phyloP scores from a whole-genome alignment of 1,140 invertebrate species.

The Antheraea pernyi region DNA sequence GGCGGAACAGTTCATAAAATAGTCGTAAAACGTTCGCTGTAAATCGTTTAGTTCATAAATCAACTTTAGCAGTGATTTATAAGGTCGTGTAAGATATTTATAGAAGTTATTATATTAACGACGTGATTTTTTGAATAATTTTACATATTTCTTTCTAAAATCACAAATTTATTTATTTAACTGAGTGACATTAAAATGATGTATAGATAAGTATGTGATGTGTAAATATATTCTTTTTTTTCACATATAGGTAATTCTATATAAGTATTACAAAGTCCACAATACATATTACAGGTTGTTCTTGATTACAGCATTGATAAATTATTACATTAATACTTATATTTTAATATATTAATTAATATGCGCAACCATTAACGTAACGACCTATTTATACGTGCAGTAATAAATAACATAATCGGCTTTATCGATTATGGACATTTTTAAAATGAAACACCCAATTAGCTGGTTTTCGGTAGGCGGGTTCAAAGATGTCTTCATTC shows the following conservation, averaged over 20 bases:
- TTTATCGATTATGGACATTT: constrained; percentile 34
- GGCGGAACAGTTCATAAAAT: constrained; percentile 60
- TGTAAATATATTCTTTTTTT: no score
- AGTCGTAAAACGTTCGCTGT: constrained; percentile 51
- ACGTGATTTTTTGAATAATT: neutral
- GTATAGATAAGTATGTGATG: no score
- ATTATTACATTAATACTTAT: no score
- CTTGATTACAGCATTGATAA: no score
- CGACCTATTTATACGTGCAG: constrained; percentile 31
- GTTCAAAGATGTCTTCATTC: constrained; percentile 60
- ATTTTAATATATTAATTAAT: constrained; percentile 22
- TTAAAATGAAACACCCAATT: constrained; percentile 47
- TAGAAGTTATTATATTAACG: constrained; percentile 2
- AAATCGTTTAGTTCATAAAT: constrained; percentile 37
- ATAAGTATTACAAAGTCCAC: no score
- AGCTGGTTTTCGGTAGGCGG: constrained; percentile 42
- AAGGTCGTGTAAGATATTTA: constrained; percentile 4
- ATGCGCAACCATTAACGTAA: constrained; percentile 16
- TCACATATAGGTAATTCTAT: no score
- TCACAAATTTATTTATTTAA: no score
- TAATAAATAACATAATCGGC: constrained; percentile 55
- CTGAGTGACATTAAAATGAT: no score
- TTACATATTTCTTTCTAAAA: neutral
- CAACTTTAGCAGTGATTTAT: constrained; percentile 23
- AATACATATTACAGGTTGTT: neutral